Evolutionary conservation across 2,888 invertebrate genomes (phyloP), one percentile per base, ranked within the genome.

Genomic region (Drosophila nr. perissopoda): DNA sequence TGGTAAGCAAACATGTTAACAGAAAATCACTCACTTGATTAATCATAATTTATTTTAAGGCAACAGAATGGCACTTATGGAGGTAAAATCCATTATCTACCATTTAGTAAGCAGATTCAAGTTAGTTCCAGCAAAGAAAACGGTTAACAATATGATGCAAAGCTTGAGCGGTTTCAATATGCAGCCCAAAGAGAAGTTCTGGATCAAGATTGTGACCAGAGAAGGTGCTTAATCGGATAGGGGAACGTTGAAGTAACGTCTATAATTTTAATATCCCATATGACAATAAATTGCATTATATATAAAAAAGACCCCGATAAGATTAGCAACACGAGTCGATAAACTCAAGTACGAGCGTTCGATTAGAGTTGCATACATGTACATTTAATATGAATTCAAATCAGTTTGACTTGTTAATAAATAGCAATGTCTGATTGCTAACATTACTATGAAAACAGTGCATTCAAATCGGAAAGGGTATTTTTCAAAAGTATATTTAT

Each of bases 21-120:
- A n/a, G 10, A 40, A n/a, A 29, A 27, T 27, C 48, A 18, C 16
- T 8, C 40, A 11, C 10, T 59, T 49, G 4, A 38, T n/a, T 16
- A n/a, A 48, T 48, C 0, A 1, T 11, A 2, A 29, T 27, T 1
- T n/a, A 8, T n/a, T 34, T 59, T 0, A 8, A 79, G 83, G 90
- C n/a, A 82, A 83, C 29, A 77, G 92, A 11, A 82, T 91, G 74
- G 92, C 92, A 0, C 38, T 92, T 0, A 88, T 91, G 81, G 92
- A 92, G 64, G 68, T 84, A 0, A 91, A 91, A 54, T 88, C 88
- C 4, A 83, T 92, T 10, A 48, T 91, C 3, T 91, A 82, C 34
- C 76, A 92, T 52, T 36, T 91, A 13, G 25, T 91, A 6, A 60
- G 77, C 25, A 78, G 79, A 25, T 91, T 89, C 38, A 42, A 75